Conservation (phyloP, 2,113 vertebrate genomes). For the Lagopus leucura region DNA sequence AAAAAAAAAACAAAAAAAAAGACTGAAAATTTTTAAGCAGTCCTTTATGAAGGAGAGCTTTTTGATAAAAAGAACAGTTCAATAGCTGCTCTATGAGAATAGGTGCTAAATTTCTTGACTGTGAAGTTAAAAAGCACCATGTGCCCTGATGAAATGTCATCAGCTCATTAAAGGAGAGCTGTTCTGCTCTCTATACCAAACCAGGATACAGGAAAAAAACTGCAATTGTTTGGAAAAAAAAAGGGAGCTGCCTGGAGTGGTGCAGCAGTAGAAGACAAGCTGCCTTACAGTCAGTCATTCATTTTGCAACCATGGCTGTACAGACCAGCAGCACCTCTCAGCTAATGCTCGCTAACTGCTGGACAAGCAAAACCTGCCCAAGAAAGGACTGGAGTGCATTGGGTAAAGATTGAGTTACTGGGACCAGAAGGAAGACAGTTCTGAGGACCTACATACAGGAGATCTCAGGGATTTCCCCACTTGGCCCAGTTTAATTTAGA, state of each 20-base stretch:
- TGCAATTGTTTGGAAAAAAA: neutral
- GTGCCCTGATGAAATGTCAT: neutral
- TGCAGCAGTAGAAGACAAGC: neutral
- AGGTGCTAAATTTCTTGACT: neutral
- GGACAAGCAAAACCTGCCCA: neutral
- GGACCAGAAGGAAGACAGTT: neutral
- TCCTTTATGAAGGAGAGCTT: neutral
- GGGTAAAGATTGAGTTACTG: neutral
- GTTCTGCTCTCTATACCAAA: neutral
- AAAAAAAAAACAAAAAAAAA: neutral
- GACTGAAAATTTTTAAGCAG: neutral
- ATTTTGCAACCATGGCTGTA: neutral
- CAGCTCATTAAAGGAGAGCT: neutral
- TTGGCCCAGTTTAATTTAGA: neutral
- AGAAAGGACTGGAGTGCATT: neutral
- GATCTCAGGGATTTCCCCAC: neutral
- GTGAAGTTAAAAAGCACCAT: neutral
- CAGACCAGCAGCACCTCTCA: neutral
- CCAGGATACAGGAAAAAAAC: neutral
- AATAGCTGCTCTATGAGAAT: neutral
- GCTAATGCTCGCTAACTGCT: neutral
- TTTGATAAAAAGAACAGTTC: neutral
- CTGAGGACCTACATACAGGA: neutral
- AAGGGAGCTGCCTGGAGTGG: neutral
- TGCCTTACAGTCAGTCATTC: neutral